Base-by-base conservation (phyloP, 2,888 invertebrate genomes). In the Phyllotreta striolata region DNA sequence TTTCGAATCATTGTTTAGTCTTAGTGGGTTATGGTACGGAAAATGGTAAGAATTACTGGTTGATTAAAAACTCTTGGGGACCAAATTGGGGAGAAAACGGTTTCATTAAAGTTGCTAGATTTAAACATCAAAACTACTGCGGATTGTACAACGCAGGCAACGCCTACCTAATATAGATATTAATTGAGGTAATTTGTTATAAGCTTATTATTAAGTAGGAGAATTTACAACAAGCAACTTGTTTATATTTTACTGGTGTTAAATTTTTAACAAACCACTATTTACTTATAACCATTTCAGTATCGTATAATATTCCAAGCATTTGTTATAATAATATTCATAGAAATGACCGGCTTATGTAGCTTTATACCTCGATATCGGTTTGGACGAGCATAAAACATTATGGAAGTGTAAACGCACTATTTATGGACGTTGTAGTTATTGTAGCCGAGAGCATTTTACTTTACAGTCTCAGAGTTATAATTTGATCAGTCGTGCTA, bases 1-100 rank as follows among this genome's bases (percentile, higher is more conserved):
- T 24, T 6, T 37, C 57, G 1, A 66, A 68, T 35, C 68, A 68
- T 51, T 60, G 63, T 6, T 49, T 66, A 44, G 24, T 68, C 37
- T 14, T 66, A 24, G 68, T 68, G 1, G 68, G 68, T 9, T 68
- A 65, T 41, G 68, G 68, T 3, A 59, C 37, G 6, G 68, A 66
- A 41, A 58, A 66, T 8, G 66, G 66, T 8, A 49, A 61, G 6
- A 63, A 68, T 51, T 68, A 68, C 71, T 89, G 88, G 88, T 74
- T 88, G 6, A 86, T 89, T 2, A 89, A 89, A 74, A 89, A 89
- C 76, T 87, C 87, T 12, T 87, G 86, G 85, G 83, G 85, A 4
- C 69, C 76, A 4, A 51, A 63, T 7, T 70, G 70, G 67, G 65
- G 68, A 61, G 24, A 70, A 64, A 46, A 61, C 41, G 71, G 71